Conservation (phyloP, 2,113 vertebrate species). For the Oplegnathus fasciatus region DNA sequence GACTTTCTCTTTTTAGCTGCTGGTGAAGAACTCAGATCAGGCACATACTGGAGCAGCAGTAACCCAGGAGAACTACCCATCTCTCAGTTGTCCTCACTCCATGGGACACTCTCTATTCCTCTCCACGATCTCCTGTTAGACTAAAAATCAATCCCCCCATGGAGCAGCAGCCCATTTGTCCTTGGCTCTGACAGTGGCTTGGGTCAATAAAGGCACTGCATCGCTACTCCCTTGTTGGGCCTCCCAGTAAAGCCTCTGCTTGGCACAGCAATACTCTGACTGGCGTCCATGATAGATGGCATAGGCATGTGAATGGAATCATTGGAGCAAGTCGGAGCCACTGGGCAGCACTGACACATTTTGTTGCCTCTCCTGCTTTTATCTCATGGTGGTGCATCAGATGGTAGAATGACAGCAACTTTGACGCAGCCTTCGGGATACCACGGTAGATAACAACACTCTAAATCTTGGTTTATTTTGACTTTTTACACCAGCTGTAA, state of each 20-base stretch:
- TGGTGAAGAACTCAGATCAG: slow-evolving; percentile 51
- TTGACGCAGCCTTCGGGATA: slow-evolving; percentile 16
- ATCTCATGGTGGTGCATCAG: slow-evolving; percentile 33
- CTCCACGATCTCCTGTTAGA: slow-evolving; percentile 70
- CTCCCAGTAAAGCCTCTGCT: slow-evolving; percentile 76
- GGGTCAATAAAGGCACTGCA: slow-evolving; percentile 84
- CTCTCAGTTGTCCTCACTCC: slow-evolving; percentile 46
- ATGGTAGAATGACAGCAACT: slow-evolving; percentile 45
- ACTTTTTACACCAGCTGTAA: background rate
- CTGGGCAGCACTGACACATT: slow-evolving; percentile 53
- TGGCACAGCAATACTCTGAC: slow-evolving; percentile 80
- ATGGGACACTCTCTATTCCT: slow-evolving; percentile 60
- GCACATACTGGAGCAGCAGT: background rate
- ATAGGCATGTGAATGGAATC: slow-evolving; percentile 67
- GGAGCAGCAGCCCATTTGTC: slow-evolving; percentile 80
- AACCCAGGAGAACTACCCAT: slow-evolving; percentile 39
- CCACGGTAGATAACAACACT: slow-evolving; percentile 10
- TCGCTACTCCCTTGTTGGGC: slow-evolving; percentile 59
- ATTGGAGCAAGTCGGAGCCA: slow-evolving; percentile 46
- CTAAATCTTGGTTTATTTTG: background rate
- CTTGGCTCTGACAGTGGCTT: slow-evolving; percentile 77
- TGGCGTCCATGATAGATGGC: slow-evolving; percentile 71
- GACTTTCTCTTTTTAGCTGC: slow-evolving; percentile 19
- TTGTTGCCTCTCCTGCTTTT: slow-evolving; percentile 50
- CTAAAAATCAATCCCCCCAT: slow-evolving; percentile 77